These are phyloP conservation scores for Gymnocephalus cernua DNA, from an alignment of 2,113 vertebrate genomes.

Conservation along the genomic window DNA sequence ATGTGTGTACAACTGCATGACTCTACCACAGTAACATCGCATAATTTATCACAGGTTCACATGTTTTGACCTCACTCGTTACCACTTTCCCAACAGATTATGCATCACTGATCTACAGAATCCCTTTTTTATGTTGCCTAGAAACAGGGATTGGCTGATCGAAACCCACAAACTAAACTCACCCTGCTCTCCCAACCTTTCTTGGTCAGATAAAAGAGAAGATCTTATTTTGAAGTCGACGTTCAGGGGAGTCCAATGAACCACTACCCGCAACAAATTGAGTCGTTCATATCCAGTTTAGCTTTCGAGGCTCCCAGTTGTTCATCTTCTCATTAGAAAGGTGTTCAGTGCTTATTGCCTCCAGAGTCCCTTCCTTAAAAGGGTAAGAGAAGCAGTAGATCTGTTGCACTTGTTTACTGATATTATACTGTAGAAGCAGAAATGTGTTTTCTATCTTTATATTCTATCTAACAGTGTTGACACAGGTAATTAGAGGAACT, in stretches of 20 bases:
- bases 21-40: background rate
- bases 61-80: constrained; percentile 23
- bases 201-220: constrained; percentile 13
- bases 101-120: background rate
- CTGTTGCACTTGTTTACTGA: background rate
- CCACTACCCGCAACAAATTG: background rate
- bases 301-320: background rate
- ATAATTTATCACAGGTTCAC: constrained; percentile 15
- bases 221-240: constrained; percentile 25
- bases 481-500: no score
- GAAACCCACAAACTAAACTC: background rate
- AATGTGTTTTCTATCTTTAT: background rate
- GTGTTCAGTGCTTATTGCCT: background rate
- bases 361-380: constrained; percentile 1
- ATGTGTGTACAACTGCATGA: background rate
- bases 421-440: background rate
- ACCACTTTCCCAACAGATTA: background rate
- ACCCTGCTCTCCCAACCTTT: background rate
- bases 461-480: background rate
- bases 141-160: constrained; percentile 33
- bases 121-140: constrained; percentile 44
- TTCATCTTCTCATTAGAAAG: constrained; percentile 8
- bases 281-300: background rate
- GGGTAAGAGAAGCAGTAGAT: background rate
- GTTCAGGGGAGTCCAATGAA: background rate